These are phyloP conservation scores for human DNA, from an alignment of 2,113 vertebrate species.

Conservation along the genomic window GRCh38 chr14:46398501-46399000, in stretches of 20 bases:
- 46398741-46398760: background rate
- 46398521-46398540: conserved; percentile 34
- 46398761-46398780: background rate
- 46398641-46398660: background rate
- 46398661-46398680: conserved; percentile 27
- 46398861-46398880: background rate
- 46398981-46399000: background rate
- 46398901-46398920: background rate
- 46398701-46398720: conserved; percentile 7
- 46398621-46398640: background rate
- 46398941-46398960: background rate
- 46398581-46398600: background rate
- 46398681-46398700: background rate
- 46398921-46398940: background rate
- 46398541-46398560: conserved; percentile 34
- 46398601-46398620: background rate
- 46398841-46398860: background rate
- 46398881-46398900: background rate
- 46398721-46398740: background rate
- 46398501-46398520: background rate
- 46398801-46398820: background rate
- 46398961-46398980: background rate
- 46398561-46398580: conserved; percentile 29
- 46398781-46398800: background rate
- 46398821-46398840: background rate